Evolutionary conservation across 1,140 invertebrate genomes (phyloP), one percentile per base, ranked within the genome.

Genomic region (Carcinoscorpius rotundicauda): DNA sequence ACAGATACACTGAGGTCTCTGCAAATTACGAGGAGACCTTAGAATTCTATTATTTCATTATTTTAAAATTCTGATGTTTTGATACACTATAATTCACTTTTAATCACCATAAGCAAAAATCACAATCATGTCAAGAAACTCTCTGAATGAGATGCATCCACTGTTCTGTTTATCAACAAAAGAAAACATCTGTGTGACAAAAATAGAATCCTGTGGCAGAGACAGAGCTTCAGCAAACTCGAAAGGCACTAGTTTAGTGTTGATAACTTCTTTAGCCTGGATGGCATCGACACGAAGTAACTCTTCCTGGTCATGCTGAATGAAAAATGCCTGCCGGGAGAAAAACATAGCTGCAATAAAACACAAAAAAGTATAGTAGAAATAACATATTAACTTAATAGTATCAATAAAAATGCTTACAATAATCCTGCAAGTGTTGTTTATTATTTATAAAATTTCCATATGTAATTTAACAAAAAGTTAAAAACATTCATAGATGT

Each of bases 101-200:
- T 29, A 29, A 29, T 29, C 29, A 29, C 67, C 79, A 74, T 80
- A 78, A 4, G 80, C 76, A 65, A 81, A 79, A 4, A 97, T 78
- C 0, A 97, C 87, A 3, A 98, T 93, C 0, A 94, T 97, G 72
- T 97, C 92, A 10, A 99, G 79, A 76, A 99, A 98, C 80, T 99
- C 95, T 79, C 97, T 91, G 76, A 98, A 99, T 5, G 92, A 96
- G 72, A 99, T 97, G 70, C 91, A 82, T 1, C 94, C 93, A 76
- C 97, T 93, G 58, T 91, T 83, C 75, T 97, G 93, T 72, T 96
- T 96, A 76, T 98, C 94, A 0, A 98, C 93, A 70, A 97, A 93
- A 71, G 95, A 94, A 75, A 99, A 99, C 95, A 99, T 98, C 79
- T 97, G 93, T 70, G 94, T 88, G 0, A 99, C 95, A 78, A 99